Percentiles rank a stretch among this genome's conserved stretches.
phyloP scores from a whole-genome alignment of 2,797 vertebrate genomes.

The Buphagus erythrorhynchus region DNA sequence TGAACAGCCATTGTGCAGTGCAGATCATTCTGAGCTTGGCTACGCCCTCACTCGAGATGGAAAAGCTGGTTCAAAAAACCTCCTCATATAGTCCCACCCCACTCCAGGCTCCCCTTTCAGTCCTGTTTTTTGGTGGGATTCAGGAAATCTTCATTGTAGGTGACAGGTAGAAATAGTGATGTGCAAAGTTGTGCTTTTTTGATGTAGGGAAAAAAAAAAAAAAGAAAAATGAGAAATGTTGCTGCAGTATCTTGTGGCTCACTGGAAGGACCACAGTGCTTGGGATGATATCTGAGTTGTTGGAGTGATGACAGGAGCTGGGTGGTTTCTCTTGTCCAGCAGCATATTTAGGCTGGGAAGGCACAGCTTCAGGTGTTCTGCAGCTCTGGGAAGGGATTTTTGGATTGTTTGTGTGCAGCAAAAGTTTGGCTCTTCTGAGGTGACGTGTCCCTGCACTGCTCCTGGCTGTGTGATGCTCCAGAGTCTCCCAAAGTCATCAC shows the following conservation, averaged over 20 bases:
- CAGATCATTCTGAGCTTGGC: not conserved
- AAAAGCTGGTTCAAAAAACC: not conserved
- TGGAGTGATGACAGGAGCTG: not conserved
- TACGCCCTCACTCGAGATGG: not conserved
- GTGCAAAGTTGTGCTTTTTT: not conserved
- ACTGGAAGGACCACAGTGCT: not conserved
- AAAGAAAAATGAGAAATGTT: not conserved
- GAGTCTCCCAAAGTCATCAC: not conserved
- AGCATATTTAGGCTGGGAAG: not conserved
- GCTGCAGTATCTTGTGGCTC: not conserved
- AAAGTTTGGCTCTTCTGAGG: not conserved
- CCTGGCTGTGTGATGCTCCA: not conserved
- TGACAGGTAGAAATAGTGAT: accelerated
- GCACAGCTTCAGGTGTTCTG: not conserved
- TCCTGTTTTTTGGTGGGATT: not conserved
- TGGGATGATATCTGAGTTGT: not conserved
- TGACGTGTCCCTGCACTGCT: accelerated
- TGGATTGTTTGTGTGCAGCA: accelerated
- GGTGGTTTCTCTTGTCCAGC: not conserved
- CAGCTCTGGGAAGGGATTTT: not conserved
- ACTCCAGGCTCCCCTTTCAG: not conserved
- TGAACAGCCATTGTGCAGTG: not conserved
- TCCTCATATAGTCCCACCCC: not conserved
- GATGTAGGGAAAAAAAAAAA: accelerated
- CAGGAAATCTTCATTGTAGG: not conserved